These are phyloP conservation scores for Alviniconcha strummeri DNA, from an alignment of 2,888 invertebrate species.

Conservation along the genomic window DNA sequence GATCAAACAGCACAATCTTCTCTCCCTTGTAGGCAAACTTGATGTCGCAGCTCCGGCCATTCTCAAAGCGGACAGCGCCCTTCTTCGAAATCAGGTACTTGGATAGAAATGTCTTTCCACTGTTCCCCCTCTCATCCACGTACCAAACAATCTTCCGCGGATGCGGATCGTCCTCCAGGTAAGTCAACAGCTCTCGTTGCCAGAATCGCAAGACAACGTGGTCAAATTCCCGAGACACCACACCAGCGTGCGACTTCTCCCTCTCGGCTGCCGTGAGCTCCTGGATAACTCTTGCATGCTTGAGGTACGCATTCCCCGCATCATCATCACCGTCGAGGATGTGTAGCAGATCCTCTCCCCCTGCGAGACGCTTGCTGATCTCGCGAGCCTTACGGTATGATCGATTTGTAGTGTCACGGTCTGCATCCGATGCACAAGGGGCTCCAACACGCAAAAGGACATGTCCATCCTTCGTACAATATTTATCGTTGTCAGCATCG, in stretches of 20 bases:
- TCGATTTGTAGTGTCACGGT: too few relatives aligned
- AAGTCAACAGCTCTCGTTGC: neutral
- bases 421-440: too few relatives aligned
- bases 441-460: too few relatives aligned
- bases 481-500: too few relatives aligned
- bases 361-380: neutral
- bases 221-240: neutral
- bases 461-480: too few relatives aligned
- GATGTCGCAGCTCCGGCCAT: neutral
- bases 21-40: conserved; percentile 18
- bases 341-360: neutral
- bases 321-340: neutral
- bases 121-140: neutral
- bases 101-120: too few relatives aligned
- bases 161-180: neutral
- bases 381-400: too few relatives aligned
- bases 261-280: neutral
- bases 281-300: neutral
- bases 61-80: neutral
- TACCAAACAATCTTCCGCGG: neutral
- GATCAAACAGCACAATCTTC: conserved; percentile 7
- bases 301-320: too few relatives aligned
- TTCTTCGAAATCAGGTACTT: neutral
- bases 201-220: neutral
- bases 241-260: neutral